phyloP scores from a whole-genome alignment of 2,888 invertebrate genomes.

The Thereva nobilitata region DNA sequence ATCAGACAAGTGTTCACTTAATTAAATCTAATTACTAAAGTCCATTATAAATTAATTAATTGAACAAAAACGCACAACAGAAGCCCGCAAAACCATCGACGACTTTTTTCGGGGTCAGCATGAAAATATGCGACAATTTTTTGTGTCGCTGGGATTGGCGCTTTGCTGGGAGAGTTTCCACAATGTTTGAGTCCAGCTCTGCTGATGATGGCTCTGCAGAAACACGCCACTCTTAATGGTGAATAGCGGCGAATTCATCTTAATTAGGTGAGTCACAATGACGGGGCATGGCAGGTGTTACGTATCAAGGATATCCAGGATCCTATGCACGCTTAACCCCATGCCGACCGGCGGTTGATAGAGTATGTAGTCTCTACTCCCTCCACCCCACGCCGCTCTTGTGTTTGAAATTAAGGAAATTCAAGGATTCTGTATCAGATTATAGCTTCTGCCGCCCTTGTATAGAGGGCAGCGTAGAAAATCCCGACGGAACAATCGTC shows the following conservation, averaged over 20 bases:
- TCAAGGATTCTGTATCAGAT: background rate
- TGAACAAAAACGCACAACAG: constrained; percentile 24
- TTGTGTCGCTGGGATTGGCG: constrained; percentile 12
- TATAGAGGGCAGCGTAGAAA: background rate
- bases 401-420: constrained; percentile 1
- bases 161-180: background rate
- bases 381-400: background rate
- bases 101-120: constrained; percentile 14
- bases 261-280: constrained; percentile 30
- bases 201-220: too few relatives aligned
- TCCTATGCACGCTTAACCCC: constrained; percentile 11
- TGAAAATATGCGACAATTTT: constrained; percentile 21
- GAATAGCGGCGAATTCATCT: constrained; percentile 10
- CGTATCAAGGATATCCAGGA: constrained; percentile 20
- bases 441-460: constrained; percentile 6
- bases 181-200: too few relatives aligned
- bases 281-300: constrained; percentile 23
- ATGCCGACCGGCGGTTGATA: too few relatives aligned
- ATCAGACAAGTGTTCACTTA: constrained; percentile 33
- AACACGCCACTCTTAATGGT: constrained; percentile 6
- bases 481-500: constrained; percentile 16
- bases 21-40: constrained; percentile 35
- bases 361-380: background rate
- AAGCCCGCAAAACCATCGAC: constrained; percentile 16
- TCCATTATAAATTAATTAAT: constrained; percentile 35